Conservation (phyloP, 2,888 invertebrate species). For the Chloroclystis v-ata region DNA sequence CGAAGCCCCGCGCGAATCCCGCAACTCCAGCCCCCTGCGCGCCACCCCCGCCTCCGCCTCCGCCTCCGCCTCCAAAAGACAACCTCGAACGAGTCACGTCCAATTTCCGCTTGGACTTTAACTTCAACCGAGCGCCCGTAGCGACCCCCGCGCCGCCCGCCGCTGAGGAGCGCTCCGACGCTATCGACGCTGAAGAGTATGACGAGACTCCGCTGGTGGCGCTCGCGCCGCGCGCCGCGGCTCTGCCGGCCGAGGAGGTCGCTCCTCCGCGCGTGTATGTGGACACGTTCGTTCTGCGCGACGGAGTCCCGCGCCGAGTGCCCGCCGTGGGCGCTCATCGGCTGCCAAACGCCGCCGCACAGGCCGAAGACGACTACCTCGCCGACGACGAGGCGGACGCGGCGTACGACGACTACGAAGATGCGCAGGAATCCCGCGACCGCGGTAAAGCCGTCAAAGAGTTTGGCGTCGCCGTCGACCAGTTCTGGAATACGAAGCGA, state of each 20-base stretch:
- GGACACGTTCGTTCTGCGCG: constrained; percentile 65
- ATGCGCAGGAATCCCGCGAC: constrained; percentile 61
- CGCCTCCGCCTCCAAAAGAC: constrained; percentile 40
- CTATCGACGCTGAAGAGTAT: constrained; percentile 4
- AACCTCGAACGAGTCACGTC: constrained; percentile 59
- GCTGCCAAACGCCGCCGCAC: constrained; percentile 33
- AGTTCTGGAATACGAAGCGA: constrained; percentile 64
- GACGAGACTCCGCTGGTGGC: constrained; percentile 7
- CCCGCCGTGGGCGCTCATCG: constrained; percentile 58
- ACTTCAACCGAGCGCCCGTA: constrained; percentile 56
- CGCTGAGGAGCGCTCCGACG: constrained; percentile 24
- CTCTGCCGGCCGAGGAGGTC: constrained; percentile 45
- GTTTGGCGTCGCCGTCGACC: constrained; percentile 60
- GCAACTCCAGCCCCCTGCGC: constrained; percentile 56
- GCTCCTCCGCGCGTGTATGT: constrained; percentile 61
- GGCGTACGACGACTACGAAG: constrained; percentile 59
- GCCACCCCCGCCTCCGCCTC: constrained; percentile 42
- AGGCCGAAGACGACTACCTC: constrained; percentile 56
- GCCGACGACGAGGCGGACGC: constrained; percentile 55
- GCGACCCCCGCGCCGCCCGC: constrained; percentile 36
- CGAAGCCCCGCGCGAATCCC: constrained; percentile 58
- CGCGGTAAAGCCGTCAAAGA: constrained; percentile 53
- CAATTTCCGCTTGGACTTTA: constrained; percentile 63
- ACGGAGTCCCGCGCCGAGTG: constrained; percentile 64
- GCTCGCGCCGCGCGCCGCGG: constrained; percentile 56